A percentile compares a stretch with the other conserved stretches of the same genome.
phyloP scores from a whole-genome alignment of 2,113 vertebrate species.

The Rhadina sibilatrix region DNA sequence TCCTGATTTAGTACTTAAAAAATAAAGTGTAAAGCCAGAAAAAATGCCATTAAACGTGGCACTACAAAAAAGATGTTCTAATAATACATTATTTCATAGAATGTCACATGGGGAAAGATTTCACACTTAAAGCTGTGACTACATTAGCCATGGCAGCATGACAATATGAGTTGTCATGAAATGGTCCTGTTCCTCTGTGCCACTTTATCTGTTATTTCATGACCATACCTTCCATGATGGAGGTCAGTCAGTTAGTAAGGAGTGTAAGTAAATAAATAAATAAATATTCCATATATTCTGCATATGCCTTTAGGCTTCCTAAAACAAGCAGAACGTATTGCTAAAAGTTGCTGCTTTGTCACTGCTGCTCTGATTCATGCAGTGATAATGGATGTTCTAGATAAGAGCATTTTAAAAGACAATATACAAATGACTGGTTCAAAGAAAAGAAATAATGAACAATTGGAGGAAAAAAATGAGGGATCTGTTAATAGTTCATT shows the following conservation, averaged over 20 bases:
- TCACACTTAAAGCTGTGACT: not conserved
- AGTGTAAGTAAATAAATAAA: not conserved
- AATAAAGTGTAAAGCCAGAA: not conserved
- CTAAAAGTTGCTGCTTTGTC: not conserved
- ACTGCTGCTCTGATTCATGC: not conserved
- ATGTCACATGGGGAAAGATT: not conserved
- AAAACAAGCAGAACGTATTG: not conserved
- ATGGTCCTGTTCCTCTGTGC: not conserved
- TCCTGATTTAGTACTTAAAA: not conserved
- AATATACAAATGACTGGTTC: not conserved
- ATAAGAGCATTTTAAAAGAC: not conserved
- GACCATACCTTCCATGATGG: not conserved
- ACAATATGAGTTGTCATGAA: not conserved
- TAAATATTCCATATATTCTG: not conserved
- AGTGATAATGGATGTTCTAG: not conserved
- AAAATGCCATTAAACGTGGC: not conserved
- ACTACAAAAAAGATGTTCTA: not conserved
- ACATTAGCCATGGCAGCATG: not conserved
- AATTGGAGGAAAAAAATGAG: not conserved
- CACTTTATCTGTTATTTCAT: not conserved
- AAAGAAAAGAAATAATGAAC: not conserved
- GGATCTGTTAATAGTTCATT: not conserved
- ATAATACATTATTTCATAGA: not conserved
- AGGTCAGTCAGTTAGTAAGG: not conserved
- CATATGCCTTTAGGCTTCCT: not conserved